These are phyloP conservation scores for Pinna nobilis DNA, from an alignment of 1,140 invertebrate genomes.

Conservation along the genomic window DNA sequence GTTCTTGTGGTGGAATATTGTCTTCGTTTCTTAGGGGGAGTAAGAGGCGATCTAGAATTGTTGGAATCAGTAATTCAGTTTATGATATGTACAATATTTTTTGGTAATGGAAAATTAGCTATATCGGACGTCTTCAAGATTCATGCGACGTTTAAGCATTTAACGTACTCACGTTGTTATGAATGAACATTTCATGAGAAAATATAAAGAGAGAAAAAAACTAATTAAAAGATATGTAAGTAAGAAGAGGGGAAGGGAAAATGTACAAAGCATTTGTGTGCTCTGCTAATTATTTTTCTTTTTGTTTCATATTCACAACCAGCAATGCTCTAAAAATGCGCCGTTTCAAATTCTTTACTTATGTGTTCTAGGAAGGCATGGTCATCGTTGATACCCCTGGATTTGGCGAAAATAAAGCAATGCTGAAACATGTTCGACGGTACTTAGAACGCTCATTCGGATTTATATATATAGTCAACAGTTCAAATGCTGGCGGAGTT, in stretches of 20 bases:
- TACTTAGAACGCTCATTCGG: constrained; percentile 60
- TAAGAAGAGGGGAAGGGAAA: no score
- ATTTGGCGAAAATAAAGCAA: constrained; percentile 52
- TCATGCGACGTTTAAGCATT: no score
- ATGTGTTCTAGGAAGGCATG: constrained; percentile 56
- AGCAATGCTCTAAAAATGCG: background rate
- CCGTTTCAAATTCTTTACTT: background rate
- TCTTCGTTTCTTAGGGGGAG: background rate
- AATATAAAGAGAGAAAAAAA: no score
- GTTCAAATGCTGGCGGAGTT: constrained; percentile 57
- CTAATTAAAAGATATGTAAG: no score
- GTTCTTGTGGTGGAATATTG: background rate
- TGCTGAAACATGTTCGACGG: constrained; percentile 44
- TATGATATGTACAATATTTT: background rate
- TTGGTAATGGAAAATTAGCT: background rate
- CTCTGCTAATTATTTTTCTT: background rate
- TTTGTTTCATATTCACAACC: background rate
- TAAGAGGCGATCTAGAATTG: no score
- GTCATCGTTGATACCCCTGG: constrained; percentile 66
- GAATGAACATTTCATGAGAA: no score
- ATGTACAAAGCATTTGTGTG: background rate
- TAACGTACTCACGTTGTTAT: no score
- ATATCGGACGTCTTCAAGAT: no score
- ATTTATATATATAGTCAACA: constrained; percentile 67
- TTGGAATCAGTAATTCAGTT: no score